Evolutionary conservation across 2,797 vertebrate species (phyloP), one percentile per base, ranked within the genome.

Genomic region (Oryzias sinensis): DNA sequence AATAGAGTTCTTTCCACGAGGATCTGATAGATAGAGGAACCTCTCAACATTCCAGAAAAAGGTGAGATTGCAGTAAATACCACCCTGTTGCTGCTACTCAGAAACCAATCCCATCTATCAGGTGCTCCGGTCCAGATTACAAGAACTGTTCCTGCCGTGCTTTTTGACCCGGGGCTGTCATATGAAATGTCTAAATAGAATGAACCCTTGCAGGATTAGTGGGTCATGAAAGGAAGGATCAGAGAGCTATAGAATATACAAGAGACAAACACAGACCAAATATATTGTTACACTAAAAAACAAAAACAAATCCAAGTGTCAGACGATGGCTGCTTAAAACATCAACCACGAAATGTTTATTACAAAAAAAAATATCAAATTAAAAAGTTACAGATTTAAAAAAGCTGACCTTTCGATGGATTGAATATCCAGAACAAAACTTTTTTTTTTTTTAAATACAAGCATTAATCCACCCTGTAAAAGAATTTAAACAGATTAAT

Each of bases 201-300:
- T 75, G 62, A 74, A 55, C 66, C 55, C 82, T 65, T 57, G 55
- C 63, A 70, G 71, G 73, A 56, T 82, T 74, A 85, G 65, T 45
- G 77, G 56, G 33, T 76, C 5, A 71, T 74, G 76, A 65, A 33
- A 25, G 68, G 75, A 71, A 62, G 54, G 70, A 76, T 53, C 69
- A 72, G 46, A 77, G 77, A 87, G 84, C 81, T 82, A 87, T 84
- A 86, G 81, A 86, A 79, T 29, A 80, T 46, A 85, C 77, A 82
- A 82, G 72, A 62, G 62, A 53, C 77, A 52, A 65, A 66, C 56
- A 53, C 46, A 42, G 49, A 76, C 17, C 46, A 25, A 6, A 33
- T 33, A 11, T 33, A 8, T 9, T 33, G 2, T 18, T 17, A 44
- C 56, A 43, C 42, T 14, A 53, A 17, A 22, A 22, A 22, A 22